Evolutionary conservation across 2,888 invertebrate genomes (phyloP).

Genomic region (Drosophila greeni): DNA sequence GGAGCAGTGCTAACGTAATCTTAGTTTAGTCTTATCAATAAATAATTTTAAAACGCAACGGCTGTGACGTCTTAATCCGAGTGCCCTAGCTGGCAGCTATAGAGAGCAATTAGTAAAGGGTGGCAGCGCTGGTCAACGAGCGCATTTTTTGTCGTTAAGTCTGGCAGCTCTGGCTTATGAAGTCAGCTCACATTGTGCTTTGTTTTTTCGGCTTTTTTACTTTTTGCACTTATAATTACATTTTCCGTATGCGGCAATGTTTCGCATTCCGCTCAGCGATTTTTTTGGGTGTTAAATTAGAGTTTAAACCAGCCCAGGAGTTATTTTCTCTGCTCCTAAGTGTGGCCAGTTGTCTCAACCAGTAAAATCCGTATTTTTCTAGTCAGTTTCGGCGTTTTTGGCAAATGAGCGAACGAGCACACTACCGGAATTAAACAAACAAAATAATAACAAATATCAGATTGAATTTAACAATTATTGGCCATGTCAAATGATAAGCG

Average conservation of each 20-base stretch:
- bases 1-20: constrained; percentile 27
- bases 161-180: neutral
- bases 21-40: constrained; percentile 29
- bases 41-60: constrained; percentile 29
- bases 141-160: neutral
- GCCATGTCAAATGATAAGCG: constrained; percentile 85
- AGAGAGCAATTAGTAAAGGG: too few relatives aligned
- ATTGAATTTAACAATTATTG: neutral
- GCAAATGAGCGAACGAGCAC: neutral
- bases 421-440: neutral
- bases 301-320: neutral
- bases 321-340: too few relatives aligned
- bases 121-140: neutral
- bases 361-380: neutral
- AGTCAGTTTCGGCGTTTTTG: neutral
- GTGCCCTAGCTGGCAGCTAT: constrained; percentile 4
- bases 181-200: too few relatives aligned
- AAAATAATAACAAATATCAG: constrained; percentile 1
- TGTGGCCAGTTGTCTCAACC: neutral
- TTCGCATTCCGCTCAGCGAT: too few relatives aligned
- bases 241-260: neutral
- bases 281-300: neutral
- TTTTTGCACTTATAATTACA: too few relatives aligned
- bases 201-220: neutral
- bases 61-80: constrained; percentile 6